Base-by-base conservation (phyloP, 1,140 invertebrate genomes). In the Zaprionus lachaisei region DNA sequence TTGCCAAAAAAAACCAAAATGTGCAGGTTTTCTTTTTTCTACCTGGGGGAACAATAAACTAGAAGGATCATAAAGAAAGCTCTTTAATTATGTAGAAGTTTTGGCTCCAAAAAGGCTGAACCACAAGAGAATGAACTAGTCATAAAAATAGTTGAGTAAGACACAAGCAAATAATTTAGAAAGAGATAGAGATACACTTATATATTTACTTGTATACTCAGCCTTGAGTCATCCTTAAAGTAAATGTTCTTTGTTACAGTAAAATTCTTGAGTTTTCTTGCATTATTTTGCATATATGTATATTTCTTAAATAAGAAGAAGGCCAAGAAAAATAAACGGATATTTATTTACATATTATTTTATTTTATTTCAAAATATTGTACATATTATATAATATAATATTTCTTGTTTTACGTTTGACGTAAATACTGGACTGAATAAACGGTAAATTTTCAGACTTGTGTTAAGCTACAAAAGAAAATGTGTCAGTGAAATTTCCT, bases 1-100 rank as follows among this genome's bases (percentile, higher is more conserved):
- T 55, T 86, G 82, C 82, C 82, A 85, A 84, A 73, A 78, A 47
- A 73, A 78, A 47, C 55, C 62, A 72, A 72, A 73, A 41, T 47
- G 26, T 61, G 61, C 71, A 66, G 47, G 17, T 51, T 24, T 51
- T 51, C 20, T 51, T 24, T 47, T n/a, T 11, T 34, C 9, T 24
- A 49, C 47, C 47, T 49, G 20, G 20, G 38, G 47, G 47, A 49
- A 22, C 47, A 49, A 49, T 49, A 49, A 49, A 49, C 11, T 49
- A 12, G 20, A 11, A 49, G n/a, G 44, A 4, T 4, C 47, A 51
- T 12, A 79, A 41, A 67, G 57, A 31, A 51, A 34, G 49, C 3
- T 20, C 14, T 51, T 61, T 65, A 55, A 44, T 76, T 71, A 66
- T 70, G 58, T 38, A 62, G 28, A 37, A 47, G 17, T 15, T 73